Evolutionary conservation across 2,797 vertebrate genomes (phyloP), one percentile per base, ranked within the genome.

Genomic region (Xyrichtys novacula): DNA sequence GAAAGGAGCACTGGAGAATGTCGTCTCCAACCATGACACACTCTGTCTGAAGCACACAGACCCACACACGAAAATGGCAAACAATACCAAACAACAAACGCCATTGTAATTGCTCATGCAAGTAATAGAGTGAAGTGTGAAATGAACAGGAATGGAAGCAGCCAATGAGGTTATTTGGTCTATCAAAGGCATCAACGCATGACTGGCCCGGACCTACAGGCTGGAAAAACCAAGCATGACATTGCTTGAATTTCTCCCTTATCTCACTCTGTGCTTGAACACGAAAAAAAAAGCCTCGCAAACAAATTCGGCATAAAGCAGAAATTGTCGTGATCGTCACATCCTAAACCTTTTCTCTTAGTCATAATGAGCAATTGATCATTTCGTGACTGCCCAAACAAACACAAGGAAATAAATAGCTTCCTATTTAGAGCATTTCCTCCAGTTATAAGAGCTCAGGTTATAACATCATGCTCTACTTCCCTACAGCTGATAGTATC

Each of bases 291-390:
- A 61, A 15, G 26, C 25, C 9, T 40, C 42, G 22, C 68, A 80
- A 80, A 70, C 63, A 76, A 65, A 74, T 82, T 70, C 72, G 75
- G 38, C 74, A 49, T 34, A 38, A 56, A 70, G 62, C 63, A 77
- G 59, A 86, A 81, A 87, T 71, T 43, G 61, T 78, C 60, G 65
- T 43, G 55, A 84, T 88, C 72, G 65, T 81, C 74, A 79, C 84
- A 70, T 70, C 80, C 59, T 83, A 83, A 85, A 84, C 83, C 44
- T 66, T 75, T 71, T 61, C 56, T 66, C 67, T 78, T 74, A 52
- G 55, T 84, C 81, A 60, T 89, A 88, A 90, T 89, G 81, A 89
- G 77, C 78, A 83, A 85, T 91, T 91, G 84, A 89, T 91, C 81
- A 87, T 87, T 78, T 71, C 75, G 71, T 79, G 71, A 71, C 78